Conservation (phyloP, 2,888 invertebrate species). For the Acanthoscelides obtectus region DNA sequence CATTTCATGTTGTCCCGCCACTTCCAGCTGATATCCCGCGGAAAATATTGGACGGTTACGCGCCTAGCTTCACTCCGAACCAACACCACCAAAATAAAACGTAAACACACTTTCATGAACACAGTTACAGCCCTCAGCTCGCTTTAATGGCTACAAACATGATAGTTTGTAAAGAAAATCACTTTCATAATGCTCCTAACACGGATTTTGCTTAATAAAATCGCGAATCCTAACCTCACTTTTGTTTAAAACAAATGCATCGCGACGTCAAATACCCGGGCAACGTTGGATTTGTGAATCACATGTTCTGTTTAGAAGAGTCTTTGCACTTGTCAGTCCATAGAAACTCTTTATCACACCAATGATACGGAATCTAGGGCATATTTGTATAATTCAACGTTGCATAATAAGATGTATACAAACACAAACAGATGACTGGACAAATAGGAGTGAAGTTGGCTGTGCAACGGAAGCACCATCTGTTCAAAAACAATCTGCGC, state of each 20-base stretch:
- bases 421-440: background rate
- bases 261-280: background rate
- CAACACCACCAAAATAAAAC: background rate
- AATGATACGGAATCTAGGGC: background rate
- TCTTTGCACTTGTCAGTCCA: background rate
- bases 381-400: background rate
- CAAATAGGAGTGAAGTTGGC: background rate
- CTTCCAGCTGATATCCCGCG: background rate
- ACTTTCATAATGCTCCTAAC: no score
- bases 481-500: background rate
- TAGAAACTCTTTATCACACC: background rate
- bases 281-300: background rate
- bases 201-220: background rate
- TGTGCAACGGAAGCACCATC: background rate
- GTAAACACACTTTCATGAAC: background rate
- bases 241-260: background rate
- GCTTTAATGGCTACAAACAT: no score
- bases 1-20: constrained; percentile 30
- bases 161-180: no score
- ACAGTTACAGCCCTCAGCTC: no score
- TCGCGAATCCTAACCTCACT: background rate
- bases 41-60: background rate
- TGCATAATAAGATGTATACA: background rate
- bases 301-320: background rate
- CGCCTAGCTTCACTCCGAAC: background rate